Base-by-base conservation (phyloP, 64 coral and sea anemone genomes). In the Montipora sp. region DNA sequence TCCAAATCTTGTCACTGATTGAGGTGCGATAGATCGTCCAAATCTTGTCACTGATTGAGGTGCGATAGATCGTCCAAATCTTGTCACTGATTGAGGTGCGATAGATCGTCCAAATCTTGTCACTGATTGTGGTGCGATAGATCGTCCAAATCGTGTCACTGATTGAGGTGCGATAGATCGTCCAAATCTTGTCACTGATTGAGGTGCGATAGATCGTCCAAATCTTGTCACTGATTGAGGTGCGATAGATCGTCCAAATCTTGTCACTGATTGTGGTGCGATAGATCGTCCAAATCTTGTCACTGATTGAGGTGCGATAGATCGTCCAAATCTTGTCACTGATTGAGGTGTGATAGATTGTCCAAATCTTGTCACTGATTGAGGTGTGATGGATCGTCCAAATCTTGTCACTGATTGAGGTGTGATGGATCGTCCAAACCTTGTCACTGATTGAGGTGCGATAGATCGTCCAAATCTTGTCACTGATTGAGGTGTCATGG, bases 151-250 rank as follows among this genome's bases (percentile, higher is more conserved):
- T 2, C 63, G 8, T 67, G 63, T 67, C 7, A 44, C 21, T 27
- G 72, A 75, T 10, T 75, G 22, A 0, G 72, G 27, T 23, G 8
- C 43, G 72, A 3, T 23, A 46, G 72, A 75, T 24, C 75, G 36
- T 77, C 45, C 11, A 77, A 77, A 77, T 48, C 75, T 48, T 47
- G 10, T 77, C 19, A 80, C 11, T 80, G 48, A 55, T n/a, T 80
- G 50, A 15, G 65, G 16, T 7, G 7, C 0, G 57, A 59, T 59
- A 59, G 57, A 59, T 13, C 12, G 6, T 59, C 57, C 57, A 59
- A 59, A 59, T 2, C 57, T 59, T 59, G 57, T 59, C 7, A 59
- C 1, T 59, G 57, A 59, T 1, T 59, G 57, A 1, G 57, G 57
- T 59, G 6, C 1, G 1, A 59, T 59, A 2, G 57, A 59, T 13